Percentiles rank a stretch among this genome's conserved stretches.
phyloP scores from a whole-genome alignment of 2,113 vertebrate species.

The Camelus bactrianus region DNA sequence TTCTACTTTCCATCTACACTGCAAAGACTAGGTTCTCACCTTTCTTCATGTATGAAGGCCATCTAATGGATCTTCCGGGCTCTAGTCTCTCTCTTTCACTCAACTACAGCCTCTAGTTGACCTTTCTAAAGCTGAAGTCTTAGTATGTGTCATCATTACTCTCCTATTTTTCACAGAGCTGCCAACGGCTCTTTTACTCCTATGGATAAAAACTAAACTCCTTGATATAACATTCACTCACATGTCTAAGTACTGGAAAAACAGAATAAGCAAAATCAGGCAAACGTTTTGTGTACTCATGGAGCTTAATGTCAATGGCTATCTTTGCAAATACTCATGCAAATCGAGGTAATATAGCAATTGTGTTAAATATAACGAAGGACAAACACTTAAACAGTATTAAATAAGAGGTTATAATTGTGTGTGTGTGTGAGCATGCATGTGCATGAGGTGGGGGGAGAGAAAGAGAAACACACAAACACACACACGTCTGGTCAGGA shows the following conservation, averaged over 20 bases:
- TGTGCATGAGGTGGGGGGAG: neutral
- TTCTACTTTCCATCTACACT: neutral
- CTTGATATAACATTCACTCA: neutral
- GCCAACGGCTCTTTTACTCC: constrained; percentile 30
- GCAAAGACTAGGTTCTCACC: neutral
- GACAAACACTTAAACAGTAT: neutral
- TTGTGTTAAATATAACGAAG: neutral
- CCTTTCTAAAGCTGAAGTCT: neutral
- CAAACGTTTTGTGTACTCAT: neutral
- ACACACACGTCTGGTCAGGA: neutral
- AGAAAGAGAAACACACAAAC: neutral
- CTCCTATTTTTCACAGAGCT: neutral
- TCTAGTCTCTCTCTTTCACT: neutral
- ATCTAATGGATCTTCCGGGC: neutral
- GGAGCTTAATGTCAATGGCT: neutral
- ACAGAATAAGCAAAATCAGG: constrained; percentile 17
- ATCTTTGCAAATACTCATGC: neutral
- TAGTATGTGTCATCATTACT: neutral
- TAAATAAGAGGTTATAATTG: neutral
- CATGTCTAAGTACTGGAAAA: neutral
- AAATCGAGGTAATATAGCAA: constrained; percentile 36
- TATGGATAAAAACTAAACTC: constrained; percentile 22
- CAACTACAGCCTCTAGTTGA: neutral
- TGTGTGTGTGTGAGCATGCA: neutral
- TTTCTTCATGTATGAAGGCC: neutral